Percentiles rank a stretch among this genome's conserved stretches.
Conservation (phyloP, 1,140 invertebrate species). For the Heliothis virescens region DNA sequence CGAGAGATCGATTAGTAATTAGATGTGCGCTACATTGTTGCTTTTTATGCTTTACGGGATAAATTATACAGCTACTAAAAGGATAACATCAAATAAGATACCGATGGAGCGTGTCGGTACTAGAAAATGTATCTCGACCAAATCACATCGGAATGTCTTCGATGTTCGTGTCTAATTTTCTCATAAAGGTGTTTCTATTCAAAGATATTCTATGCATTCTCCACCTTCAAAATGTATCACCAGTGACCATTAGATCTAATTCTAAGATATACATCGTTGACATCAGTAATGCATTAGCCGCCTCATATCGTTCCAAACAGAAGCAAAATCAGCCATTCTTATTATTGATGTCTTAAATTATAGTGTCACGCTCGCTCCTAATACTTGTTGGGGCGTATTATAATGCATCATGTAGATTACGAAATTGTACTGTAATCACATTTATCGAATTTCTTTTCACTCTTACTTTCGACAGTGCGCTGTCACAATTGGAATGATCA, state of each 20-base stretch:
- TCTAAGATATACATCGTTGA: constrained; percentile 5
- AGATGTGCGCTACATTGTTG: constrained; percentile 40
- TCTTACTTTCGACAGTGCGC: constrained; percentile 64
- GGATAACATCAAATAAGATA: not conserved
- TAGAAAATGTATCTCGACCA: too few relatives aligned
- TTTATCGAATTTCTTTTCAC: constrained; percentile 62
- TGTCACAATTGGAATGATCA: constrained; percentile 64
- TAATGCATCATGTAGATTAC: constrained; percentile 58
- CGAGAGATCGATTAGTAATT: constrained; percentile 66
- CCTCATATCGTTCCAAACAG: not conserved
- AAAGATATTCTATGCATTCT: too few relatives aligned
- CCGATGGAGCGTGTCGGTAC: too few relatives aligned
- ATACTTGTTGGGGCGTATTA: constrained; percentile 56
- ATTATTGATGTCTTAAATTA: constrained; percentile 59
- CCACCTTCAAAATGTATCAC: too few relatives aligned
- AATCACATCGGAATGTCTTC: too few relatives aligned
- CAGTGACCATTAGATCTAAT: not conserved
- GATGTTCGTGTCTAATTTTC: too few relatives aligned
- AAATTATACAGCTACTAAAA: not conserved
- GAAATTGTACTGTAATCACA: constrained; percentile 59
- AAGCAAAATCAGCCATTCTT: constrained; percentile 34
- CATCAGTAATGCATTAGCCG: constrained; percentile 21
- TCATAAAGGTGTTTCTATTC: too few relatives aligned
- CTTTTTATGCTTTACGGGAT: constrained; percentile 27
- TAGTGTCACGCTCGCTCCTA: constrained; percentile 62